Conservation (phyloP, 2,797 vertebrate species). For the Monodelphis domestica region DNA sequence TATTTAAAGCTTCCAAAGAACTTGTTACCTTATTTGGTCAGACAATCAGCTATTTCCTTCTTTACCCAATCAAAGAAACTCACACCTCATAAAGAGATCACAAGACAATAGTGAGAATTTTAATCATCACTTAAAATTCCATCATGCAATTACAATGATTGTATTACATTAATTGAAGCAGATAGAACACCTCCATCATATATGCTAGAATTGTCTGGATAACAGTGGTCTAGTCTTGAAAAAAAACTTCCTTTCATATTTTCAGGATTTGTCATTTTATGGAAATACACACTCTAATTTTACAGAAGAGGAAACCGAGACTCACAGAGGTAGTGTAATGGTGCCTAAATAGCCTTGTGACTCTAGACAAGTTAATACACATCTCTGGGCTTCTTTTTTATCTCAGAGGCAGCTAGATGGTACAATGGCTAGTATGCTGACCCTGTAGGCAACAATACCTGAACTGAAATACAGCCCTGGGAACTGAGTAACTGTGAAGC, state of each 20-base stretch:
- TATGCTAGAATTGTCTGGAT: not conserved
- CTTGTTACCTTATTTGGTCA: not conserved
- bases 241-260: not conserved
- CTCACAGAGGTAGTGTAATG: not conserved
- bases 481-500: not conserved
- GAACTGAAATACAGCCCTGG: not conserved
- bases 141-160: not conserved
- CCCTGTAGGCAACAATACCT: not conserved
- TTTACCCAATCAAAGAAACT: not conserved
- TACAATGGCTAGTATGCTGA: not conserved
- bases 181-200: not conserved
- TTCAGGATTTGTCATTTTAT: not conserved
- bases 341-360: not conserved
- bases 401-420: not conserved
- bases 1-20: not conserved
- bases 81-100: not conserved
- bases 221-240: not conserved
- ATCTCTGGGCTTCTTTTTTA: not conserved
- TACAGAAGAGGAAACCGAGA: not conserved
- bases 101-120: not conserved
- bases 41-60: not conserved
- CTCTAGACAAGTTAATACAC: not conserved
- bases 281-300: not conserved
- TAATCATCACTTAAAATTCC: not conserved
- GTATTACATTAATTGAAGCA: not conserved